These are phyloP conservation scores for Micropoecilia bifurca DNA, from an alignment of 2,797 vertebrate species.

Conservation along the genomic window DNA sequence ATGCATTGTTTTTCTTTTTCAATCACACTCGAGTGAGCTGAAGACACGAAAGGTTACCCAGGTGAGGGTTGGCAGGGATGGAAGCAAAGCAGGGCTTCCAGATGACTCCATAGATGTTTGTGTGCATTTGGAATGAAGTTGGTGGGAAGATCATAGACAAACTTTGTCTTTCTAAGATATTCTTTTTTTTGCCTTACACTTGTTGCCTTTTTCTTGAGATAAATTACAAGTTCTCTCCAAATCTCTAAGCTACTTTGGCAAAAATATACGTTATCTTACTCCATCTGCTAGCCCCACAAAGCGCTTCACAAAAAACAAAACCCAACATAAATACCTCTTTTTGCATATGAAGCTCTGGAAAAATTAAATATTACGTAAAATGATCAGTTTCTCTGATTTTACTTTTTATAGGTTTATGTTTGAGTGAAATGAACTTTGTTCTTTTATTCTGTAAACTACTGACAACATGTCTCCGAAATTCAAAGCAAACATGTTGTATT, in stretches of 20 bases:
- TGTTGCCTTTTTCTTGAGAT: constrained; percentile 27
- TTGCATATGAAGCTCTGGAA: neutral
- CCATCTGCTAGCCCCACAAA: constrained; percentile 47
- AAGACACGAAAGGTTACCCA: constrained; percentile 80
- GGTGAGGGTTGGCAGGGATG: constrained; percentile 75
- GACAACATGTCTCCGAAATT: no score
- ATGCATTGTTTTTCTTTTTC: constrained; percentile 83
- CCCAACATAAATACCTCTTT: constrained; percentile 32
- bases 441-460: no score
- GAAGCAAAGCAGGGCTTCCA: constrained; percentile 66
- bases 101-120: constrained; percentile 61
- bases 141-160: constrained; percentile 22
- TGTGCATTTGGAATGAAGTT: constrained; percentile 16
- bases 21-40: constrained; percentile 80
- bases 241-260: constrained; percentile 58
- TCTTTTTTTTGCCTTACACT: constrained; percentile 7
- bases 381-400: no score
- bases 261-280: constrained; percentile 55
- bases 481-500: no score
- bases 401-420: no score
- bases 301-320: constrained; percentile 28
- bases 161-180: constrained; percentile 27
- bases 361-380: no score
- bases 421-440: no score
- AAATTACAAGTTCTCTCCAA: constrained; percentile 66